These are phyloP conservation scores for Stenotaenia linearis DNA, from an alignment of 2,888 invertebrate genomes.

Conservation along the genomic window DNA sequence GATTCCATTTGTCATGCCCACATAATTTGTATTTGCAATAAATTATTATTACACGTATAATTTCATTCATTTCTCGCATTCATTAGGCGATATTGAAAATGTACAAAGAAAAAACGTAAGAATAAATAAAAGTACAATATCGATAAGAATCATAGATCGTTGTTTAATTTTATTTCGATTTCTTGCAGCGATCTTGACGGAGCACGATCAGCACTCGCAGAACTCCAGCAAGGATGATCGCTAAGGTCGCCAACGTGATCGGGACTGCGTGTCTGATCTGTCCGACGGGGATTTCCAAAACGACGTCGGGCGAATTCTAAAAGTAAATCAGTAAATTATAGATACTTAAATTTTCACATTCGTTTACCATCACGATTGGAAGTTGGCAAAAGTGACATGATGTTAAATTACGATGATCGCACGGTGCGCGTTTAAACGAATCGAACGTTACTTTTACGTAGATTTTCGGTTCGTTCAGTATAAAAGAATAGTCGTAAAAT, in stretches of 20 bases:
- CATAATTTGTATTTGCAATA: constrained; percentile 1
- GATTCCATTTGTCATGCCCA: constrained; percentile 5
- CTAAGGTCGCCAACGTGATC: not conserved
- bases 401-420: not conserved
- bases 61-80: not conserved
- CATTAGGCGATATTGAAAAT: not conserved
- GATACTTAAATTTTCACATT: no score
- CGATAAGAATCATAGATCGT: not conserved
- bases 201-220: not conserved
- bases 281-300: not conserved
- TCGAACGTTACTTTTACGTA: not conserved
- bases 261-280: no score
- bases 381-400: not conserved
- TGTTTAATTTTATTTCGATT: not conserved
- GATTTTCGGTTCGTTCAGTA: not conserved
- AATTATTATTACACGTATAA: constrained; percentile 7
- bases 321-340: no score
- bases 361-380: not conserved
- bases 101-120: not conserved
- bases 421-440: not conserved
- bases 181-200: not conserved
- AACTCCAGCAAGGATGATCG: not conserved
- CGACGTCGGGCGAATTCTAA: not conserved
- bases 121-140: not conserved
- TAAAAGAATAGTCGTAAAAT: not conserved